Evolutionary conservation across 2,888 invertebrate species (phyloP), one percentile per base, ranked within the genome.

Genomic region (Aleiodes leptofemur): DNA sequence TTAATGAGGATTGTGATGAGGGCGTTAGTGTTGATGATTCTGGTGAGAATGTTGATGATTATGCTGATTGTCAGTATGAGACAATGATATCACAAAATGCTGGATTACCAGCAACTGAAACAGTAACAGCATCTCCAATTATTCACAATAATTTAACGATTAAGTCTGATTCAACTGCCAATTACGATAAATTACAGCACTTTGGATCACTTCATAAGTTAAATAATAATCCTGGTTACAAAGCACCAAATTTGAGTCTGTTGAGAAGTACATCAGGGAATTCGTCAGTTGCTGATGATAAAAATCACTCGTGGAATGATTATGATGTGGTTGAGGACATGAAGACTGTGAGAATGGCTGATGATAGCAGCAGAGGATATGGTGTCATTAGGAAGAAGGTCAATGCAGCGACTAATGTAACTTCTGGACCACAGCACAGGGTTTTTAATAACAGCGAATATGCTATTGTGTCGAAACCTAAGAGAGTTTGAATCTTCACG

Each of bases 391-490:
- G 95, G 66, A 96, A 96, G 86, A 90, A 90, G 78, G 77, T 82
- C 4, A 83, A 73, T 76, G 75, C 80, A 16, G 77, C 85, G 0
- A 92, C 91, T 73, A 90, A 91, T 7, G 91, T 92, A 53, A 72
- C 76, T 29, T 82, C 88, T 16, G 91, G 91, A 82, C 91, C 95
- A 50, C 92, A 92, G 84, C 95, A 95, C 86, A 93, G 93, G 85
- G 93, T 92, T 83, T 94, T 93, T 82, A 96, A 95, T 86, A 94
- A 95, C 73, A 93, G 93, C 78, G 95, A 95, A 84, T 96, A 96
- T 90, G 95, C 96, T 78, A 92, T 96, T 85, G 94, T 96, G 74
- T 95, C 95, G 87, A 96, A 96, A 90, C 94, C 96, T 86, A 96
- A 96, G 92, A 92, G 94, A 90, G 95, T 96, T 89, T 43, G 43